These are phyloP conservation scores for Albula glossodonta DNA, from an alignment of 2,113 vertebrate species.

Conservation along the genomic window DNA sequence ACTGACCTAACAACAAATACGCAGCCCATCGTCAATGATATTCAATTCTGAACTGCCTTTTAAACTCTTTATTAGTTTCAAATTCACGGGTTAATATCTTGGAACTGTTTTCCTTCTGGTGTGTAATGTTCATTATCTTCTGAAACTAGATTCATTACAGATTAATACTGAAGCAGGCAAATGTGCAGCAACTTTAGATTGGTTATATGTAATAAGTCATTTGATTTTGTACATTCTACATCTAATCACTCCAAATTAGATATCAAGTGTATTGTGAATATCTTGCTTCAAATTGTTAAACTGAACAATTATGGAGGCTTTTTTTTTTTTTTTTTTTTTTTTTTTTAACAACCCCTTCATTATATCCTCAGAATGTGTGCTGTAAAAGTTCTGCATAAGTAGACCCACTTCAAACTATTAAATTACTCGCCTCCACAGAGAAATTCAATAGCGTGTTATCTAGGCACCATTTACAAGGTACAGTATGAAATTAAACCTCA, in stretches of 20 bases:
- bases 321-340: not conserved
- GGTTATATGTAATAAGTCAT: not conserved
- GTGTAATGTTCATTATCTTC: not conserved
- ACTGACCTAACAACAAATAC: no score
- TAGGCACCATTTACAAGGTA: not conserved
- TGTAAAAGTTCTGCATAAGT: not conserved
- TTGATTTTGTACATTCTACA: not conserved
- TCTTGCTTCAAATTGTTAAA: not conserved
- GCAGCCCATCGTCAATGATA: no score
- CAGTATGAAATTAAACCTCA: not conserved
- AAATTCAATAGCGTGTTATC: constrained; percentile 8
- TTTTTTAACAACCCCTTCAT: not conserved
- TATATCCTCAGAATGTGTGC: not conserved
- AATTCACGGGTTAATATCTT: not conserved
- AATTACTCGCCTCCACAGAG: not conserved
- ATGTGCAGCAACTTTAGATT: not conserved
- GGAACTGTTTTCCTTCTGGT: not conserved
- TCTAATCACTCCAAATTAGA: not conserved
- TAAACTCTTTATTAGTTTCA: no score
- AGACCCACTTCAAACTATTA: not conserved
- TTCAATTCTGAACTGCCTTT: no score
- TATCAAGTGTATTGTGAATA: not conserved
- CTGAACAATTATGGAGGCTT: not conserved
- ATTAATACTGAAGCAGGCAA: not conserved
- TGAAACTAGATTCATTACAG: not conserved